Evolutionary conservation across 2,113 vertebrate species (phyloP), one percentile per base, ranked within the genome.

Genomic region (Neodon shergylaensis): DNA sequence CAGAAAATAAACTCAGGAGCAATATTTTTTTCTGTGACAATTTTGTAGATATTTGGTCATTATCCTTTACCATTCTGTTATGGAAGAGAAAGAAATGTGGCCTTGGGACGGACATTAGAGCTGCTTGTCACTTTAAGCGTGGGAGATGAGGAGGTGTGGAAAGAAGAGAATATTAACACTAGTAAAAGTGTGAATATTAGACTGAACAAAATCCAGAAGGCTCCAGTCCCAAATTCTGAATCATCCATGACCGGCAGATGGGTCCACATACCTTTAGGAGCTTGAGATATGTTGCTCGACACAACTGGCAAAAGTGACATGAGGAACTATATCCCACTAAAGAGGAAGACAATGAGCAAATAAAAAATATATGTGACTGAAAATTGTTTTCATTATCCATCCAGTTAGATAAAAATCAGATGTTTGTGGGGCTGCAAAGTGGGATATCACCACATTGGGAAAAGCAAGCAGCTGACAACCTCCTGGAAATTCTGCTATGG

Each of bases 221-320:
- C 6, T n/a, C 54, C 8, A 58, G 44, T 66, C 0, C n/a, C 49
- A 42, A 74, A 58, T 61, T 8, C 12, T 36, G 4, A 42, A n/a
- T 58, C 0, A 36, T 2, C 17, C 3, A 1, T 14, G 24, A 3
- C 14, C 65, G 0, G 3, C 3, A 3, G 39, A 63, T 65, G 4
- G 16, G 33, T 36, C 58, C 4, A 49, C 11, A 82, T 0, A 22
- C 26, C 28, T 9, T 87, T 47, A 77, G 21, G 19, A 90, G 17
- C 61, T 58, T 77, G 47, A 77, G 13, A 19, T 8, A 13, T 22
- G 22, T 47, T 42, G 13, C 2, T 66, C 21, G 58, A 31, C 9
- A 77, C n/a, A 54, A 24, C 1, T 77, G 58, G 36, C 21, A 54
- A 89, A 83, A 31, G 22, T 28, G 14, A 28, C 44, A 66, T 44